phyloP scores from a whole-genome alignment of 2,888 invertebrate genomes.

The Habrosyne pyritoides region DNA sequence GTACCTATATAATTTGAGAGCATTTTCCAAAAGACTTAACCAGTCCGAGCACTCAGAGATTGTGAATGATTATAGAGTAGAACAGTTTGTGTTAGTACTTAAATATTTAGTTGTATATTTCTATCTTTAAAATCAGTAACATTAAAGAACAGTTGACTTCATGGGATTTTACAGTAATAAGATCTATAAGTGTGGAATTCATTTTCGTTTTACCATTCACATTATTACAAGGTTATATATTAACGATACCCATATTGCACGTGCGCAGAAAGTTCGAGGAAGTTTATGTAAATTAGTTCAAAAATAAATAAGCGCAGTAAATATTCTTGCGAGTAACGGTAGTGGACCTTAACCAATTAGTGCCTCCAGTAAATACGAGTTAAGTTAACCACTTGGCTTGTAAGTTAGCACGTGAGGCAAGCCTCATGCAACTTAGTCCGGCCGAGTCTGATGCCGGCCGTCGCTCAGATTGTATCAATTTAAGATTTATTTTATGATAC shows the following conservation, averaged over 20 bases:
- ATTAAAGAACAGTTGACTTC: background rate
- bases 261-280: conserved; percentile 38
- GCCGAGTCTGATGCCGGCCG: background rate
- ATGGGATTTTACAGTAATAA: background rate
- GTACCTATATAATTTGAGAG: background rate
- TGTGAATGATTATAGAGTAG: background rate
- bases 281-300: conserved; percentile 36
- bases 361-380: conserved; percentile 17
- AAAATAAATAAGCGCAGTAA: conserved; percentile 48
- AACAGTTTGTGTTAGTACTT: background rate
- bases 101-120: background rate
- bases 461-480: conserved; percentile 4
- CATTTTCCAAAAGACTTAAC: background rate
- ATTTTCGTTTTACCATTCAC: background rate
- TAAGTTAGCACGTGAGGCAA: conserved; percentile 5
- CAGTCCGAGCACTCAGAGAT: background rate
- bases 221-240: background rate
- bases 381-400: conserved; percentile 5
- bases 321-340: conserved; percentile 47
- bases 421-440: conserved; percentile 4
- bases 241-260: background rate
- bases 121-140: background rate
- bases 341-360: conserved; percentile 45
- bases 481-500: conserved; percentile 5
- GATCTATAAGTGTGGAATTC: background rate